Base-by-base conservation (phyloP, 1,140 invertebrate genomes). In the Gryon sp. region DNA sequence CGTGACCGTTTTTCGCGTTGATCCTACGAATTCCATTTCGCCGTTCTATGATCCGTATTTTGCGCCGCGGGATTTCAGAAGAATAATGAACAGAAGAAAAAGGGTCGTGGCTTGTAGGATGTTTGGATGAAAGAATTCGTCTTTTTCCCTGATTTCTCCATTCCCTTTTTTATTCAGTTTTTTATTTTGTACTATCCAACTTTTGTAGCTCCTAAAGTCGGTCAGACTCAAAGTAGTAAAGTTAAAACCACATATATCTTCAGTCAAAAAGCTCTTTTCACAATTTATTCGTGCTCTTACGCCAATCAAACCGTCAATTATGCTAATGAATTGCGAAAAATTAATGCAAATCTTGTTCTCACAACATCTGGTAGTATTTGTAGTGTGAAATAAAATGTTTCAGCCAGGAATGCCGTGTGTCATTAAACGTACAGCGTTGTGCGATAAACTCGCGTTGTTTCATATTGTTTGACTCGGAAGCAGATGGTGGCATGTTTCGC, bases 1-100 rank as follows among this genome's bases (percentile, higher is more conserved):
- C 20, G 50, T 48, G 34, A 50, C 62, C 62, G 53, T 45, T 75
- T 66, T 59, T 36, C 43, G 14, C n/a, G 26, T n/a, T 36, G 48
- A 57, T 63, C 30, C 26, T 41, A 36, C 8, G 72, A 68, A 75
- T 68, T 75, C 68, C 63, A 75, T 68, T 68, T 62, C 32, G 38
- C 18, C 40, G 26, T 55, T 75, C 41, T 38, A 22, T 14, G 52
- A 38, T 43, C 12, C 24, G 36, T 36, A 34, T 41, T 69, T 20
- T 16, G 45, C 38, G 16, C 26, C 11, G 12, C 34, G 36, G 14
- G 60, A 65, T 69, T 76, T 69, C 34, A 19, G 11, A 63, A 68
- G 57, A 76, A 62, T 28, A 55, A 62, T 68, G 55, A 75, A 66
- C 38, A 9, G 20, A 30, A 24, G 12, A 57, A 63, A 63, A 59